Evolutionary conservation across 1,140 invertebrate genomes (phyloP), one percentile per base, ranked within the genome.

Genomic region (Mamestra configurata): DNA sequence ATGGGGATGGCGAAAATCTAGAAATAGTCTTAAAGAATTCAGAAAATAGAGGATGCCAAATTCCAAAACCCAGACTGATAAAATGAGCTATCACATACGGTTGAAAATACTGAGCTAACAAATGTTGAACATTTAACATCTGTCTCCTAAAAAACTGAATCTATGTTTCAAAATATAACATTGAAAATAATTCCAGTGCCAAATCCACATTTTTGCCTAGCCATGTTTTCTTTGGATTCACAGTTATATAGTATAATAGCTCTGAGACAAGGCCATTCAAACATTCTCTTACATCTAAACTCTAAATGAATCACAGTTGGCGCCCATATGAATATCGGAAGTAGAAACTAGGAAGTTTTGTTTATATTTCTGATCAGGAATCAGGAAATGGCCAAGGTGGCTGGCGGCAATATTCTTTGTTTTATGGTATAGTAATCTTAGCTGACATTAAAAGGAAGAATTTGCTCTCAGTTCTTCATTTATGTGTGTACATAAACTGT

Each of bases 321-420:
- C 43, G 4, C 43, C 13, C 43, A 13, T 27, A 24, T 7, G 22
- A 27, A 24, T 57, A 57, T 57, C 10, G 53, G 53, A 57, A 57
- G 53, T 24, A 57, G 27, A 31, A 31, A 31, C 27, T 31, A 31
- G 53, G 53, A 57, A 57, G 53, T 57, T 27, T 15, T 24, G 22
- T 57, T 10, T 13, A 57, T 57, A 57, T 24, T 24, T 57, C 53
- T 57, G 53, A 57, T 57, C 22, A 11, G 24, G 53, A 13, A 55
- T 57, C 53, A 57, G 53, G 53, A 57, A 57, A 57, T 57, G 53
- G 53, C 53, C 22, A 11, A 27, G 53, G 24, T 0, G 22, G 22
- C 13, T 57, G 53, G 24, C 3, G 22, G 11, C 4, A 57, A 5
- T 6, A 57, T 57, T 27, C 51, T 27, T 57, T 57, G 22, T 57